Conservation (phyloP, 2,888 invertebrate species). For the Lasioglossum lativentre region DNA sequence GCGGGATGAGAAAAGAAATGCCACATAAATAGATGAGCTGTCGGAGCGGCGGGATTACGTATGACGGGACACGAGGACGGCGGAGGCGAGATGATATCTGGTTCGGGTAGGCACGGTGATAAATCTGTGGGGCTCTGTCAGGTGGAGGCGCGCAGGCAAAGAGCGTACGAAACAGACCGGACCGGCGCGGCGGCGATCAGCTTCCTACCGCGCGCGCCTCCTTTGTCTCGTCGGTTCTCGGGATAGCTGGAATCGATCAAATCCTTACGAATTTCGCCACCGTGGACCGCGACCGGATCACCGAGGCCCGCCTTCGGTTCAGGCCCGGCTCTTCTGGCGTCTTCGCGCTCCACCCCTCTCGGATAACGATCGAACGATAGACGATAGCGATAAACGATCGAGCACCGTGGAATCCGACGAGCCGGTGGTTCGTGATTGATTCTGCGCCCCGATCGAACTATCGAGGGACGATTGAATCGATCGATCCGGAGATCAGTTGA, state of each 20-base stretch:
- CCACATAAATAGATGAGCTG: constrained; percentile 78
- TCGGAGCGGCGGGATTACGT: constrained; percentile 75
- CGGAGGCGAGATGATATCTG: constrained; percentile 83
- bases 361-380: constrained; percentile 51
- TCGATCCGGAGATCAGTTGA: not conserved
- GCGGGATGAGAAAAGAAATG: constrained; percentile 67
- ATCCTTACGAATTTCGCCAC: constrained; percentile 73
- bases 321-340: constrained; percentile 21
- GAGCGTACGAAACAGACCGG: constrained; percentile 51
- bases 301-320: not conserved
- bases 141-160: constrained; percentile 68
- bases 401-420: constrained; percentile 38
- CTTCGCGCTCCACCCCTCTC: constrained; percentile 33
- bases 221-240: constrained; percentile 74
- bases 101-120: constrained; percentile 80
- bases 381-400: constrained; percentile 55
- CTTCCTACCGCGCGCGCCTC: constrained; percentile 70
- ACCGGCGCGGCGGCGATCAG: constrained; percentile 61
- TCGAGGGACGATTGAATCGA: constrained; percentile 7
- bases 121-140: constrained; percentile 81
- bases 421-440: constrained; percentile 37
- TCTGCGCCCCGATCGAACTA: constrained; percentile 10
- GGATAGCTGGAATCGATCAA: constrained; percentile 76
- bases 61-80: constrained; percentile 74
- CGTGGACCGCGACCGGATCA: constrained; percentile 59